Percentiles rank a stretch among this genome's conserved stretches.
Conservation (phyloP, 1,140 invertebrate genomes). For the Drosophila kikkawai region DNA sequence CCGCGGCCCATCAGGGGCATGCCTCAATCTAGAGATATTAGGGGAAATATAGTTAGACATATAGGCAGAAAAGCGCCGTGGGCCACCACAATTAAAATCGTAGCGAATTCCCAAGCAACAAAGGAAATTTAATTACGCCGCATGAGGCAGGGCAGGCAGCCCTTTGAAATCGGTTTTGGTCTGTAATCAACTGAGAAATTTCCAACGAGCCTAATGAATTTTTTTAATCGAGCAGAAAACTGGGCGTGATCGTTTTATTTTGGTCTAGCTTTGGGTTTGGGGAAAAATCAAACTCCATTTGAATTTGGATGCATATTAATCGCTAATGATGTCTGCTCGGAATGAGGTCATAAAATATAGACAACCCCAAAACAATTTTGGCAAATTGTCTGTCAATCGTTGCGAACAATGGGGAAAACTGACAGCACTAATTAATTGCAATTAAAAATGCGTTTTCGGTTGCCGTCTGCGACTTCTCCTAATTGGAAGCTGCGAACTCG, state of each 20-base stretch:
- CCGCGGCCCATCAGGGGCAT: slow-evolving; percentile 10
- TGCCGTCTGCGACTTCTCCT: slow-evolving; percentile 38
- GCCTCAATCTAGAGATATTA: slow-evolving; percentile 17
- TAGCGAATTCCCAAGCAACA: slow-evolving; percentile 78
- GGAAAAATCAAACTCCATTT: slow-evolving; percentile 45
- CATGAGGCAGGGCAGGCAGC: slow-evolving; percentile 62
- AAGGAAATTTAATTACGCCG: slow-evolving; percentile 81
- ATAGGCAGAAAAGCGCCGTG: slow-evolving; percentile 50
- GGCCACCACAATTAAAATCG: slow-evolving; percentile 78
- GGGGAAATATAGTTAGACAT: slow-evolving; percentile 37
- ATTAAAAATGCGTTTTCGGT: slow-evolving; percentile 58
- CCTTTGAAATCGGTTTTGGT: slow-evolving; percentile 67
- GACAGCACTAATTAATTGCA: slow-evolving; percentile 53
- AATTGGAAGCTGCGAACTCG: slow-evolving; percentile 72
- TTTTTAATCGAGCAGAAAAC: slow-evolving; percentile 68
- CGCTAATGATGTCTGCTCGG: slow-evolving; percentile 63
- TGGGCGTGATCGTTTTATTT: slow-evolving; percentile 64
- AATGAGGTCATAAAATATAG: slow-evolving; percentile 50
- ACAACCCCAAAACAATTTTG: slow-evolving; percentile 21
- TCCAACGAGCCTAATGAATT: slow-evolving; percentile 72
- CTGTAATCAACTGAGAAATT: slow-evolving; percentile 78
- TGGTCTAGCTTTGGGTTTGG: slow-evolving; percentile 16
- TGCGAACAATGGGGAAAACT: slow-evolving; percentile 39
- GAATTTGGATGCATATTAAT: slow-evolving; percentile 42
- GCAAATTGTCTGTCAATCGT: slow-evolving; percentile 42